A percentile compares a stretch with the other conserved stretches of the same genome.
Evolutionary conservation across 1,140 invertebrate species (phyloP).

Genomic region (Globodera rostochiensis): DNA sequence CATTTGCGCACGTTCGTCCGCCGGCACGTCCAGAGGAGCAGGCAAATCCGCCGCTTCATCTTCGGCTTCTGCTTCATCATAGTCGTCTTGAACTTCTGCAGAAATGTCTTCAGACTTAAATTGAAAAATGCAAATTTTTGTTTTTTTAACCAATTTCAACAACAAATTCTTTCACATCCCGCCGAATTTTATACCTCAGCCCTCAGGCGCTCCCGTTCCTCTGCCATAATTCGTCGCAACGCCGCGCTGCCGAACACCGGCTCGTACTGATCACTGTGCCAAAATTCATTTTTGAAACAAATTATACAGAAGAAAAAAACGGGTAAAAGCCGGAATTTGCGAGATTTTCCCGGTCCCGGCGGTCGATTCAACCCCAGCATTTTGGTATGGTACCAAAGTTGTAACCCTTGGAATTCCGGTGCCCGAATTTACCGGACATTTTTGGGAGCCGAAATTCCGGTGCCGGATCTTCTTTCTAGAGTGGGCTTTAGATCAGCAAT

Average conservation of each 20-base stretch:
- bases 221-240: constrained; percentile 8
- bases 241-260: constrained; percentile 6
- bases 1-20: not conserved
- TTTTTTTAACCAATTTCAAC: not conserved
- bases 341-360: not conserved
- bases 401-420: not conserved
- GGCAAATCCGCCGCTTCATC: not conserved
- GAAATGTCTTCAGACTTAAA: constrained; percentile 8
- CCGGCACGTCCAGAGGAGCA: not conserved
- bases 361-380: not conserved
- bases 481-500: not conserved
- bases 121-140: not conserved
- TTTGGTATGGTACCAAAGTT: too few relatives aligned
- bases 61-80: not conserved
- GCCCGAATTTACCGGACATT: not conserved
- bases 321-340: not conserved
- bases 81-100: constrained; percentile 14
- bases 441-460: not conserved
- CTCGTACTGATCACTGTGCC: constrained; percentile 7
- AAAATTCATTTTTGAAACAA: not conserved
- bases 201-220: constrained; percentile 15
- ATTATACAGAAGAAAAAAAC: not conserved
- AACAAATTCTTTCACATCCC: constrained; percentile 8
- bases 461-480: not conserved
- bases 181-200: not conserved